Conservation (phyloP, 2,888 invertebrate genomes). For the Cataglyphis rosenhaueri region DNA sequence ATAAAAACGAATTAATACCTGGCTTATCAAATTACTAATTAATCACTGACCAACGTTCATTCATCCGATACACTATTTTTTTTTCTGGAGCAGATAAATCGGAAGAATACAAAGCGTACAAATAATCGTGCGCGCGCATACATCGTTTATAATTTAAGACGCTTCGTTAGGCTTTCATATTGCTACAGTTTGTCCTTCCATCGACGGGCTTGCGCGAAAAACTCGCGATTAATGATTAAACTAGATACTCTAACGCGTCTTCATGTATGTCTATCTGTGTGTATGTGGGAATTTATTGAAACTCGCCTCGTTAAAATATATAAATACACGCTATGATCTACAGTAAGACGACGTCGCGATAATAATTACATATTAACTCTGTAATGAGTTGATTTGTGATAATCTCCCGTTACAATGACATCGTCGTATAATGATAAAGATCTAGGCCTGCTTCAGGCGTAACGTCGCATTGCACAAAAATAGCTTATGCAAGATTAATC, state of each 20-base stretch:
- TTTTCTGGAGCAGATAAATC: not conserved
- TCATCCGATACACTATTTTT: not conserved
- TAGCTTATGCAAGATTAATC: not conserved
- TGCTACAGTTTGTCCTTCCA: not conserved
- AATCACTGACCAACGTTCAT: not conserved
- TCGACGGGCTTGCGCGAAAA: not conserved
- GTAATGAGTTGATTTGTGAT: constrained; percentile 16
- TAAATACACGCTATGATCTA: constrained; percentile 17
- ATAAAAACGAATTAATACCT: constrained; percentile 5
- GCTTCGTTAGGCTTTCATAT: constrained; percentile 9
- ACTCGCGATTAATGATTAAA: not conserved
- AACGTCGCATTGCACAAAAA: not conserved
- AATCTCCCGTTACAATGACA: not conserved
- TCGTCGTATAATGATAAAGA: not conserved
- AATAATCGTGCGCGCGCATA: constrained; percentile 7
- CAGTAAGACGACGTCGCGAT: constrained; percentile 11
- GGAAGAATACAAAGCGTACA: not conserved
- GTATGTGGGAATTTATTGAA: constrained; percentile 22
- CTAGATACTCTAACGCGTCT: not conserved
- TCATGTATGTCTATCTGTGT: not conserved
- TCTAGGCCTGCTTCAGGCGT: not conserved
- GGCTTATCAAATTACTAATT: constrained; percentile 5
- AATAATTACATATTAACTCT: constrained; percentile 24
- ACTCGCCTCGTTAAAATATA: constrained; percentile 20
- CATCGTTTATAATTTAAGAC: not conserved